Evolutionary conservation across 2,113 vertebrate genomes (phyloP).

Genomic region (Corvus moneduloides): DNA sequence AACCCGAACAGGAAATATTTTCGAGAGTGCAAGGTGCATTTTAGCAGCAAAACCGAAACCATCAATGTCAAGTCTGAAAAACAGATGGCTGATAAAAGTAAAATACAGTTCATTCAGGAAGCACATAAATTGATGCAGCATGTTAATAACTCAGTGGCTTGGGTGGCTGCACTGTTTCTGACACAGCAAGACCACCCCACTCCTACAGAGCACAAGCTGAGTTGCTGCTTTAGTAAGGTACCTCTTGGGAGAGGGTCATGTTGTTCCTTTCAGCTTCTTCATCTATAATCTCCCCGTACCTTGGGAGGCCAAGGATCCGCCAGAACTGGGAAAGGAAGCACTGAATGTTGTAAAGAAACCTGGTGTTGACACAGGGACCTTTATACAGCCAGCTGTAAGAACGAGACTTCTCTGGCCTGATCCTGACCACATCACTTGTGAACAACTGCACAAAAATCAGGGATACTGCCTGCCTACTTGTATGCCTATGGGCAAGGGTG

Average conservation of each 20-base stretch:
- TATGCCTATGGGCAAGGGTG: accelerated
- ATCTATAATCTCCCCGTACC: background rate
- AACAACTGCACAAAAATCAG: background rate
- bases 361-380: background rate
- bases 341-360: background rate
- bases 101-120: conserved; percentile 15
- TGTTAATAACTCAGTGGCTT: background rate
- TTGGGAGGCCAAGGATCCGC: background rate
- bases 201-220: background rate
- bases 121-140: background rate
- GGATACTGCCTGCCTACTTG: background rate
- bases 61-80: conserved; percentile 7
- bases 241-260: background rate
- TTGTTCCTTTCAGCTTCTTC: background rate
- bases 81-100: conserved; percentile 12
- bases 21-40: background rate
- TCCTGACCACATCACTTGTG: accelerated
- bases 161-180: background rate
- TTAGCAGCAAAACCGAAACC: conserved; percentile 26
- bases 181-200: background rate
- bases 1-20: conserved; percentile 43
- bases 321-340: background rate
- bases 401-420: background rate
- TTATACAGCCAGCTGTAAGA: background rate
- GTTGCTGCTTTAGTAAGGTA: background rate